Evolutionary conservation across 2,888 invertebrate species (phyloP).

Genomic region (Stratiomys singularior): DNA sequence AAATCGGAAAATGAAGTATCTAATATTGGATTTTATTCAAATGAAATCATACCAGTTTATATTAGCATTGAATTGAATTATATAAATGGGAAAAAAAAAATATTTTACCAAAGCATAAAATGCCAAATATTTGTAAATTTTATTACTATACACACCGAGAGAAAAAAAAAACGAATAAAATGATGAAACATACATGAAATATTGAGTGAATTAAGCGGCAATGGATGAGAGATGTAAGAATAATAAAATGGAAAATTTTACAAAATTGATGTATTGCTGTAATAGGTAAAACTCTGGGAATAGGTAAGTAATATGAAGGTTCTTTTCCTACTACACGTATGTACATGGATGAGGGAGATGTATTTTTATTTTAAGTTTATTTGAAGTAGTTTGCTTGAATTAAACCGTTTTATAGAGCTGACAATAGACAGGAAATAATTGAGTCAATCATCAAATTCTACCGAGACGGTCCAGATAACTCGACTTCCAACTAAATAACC

Average conservation of each 20-base stretch:
- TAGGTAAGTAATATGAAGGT: too few species aligned
- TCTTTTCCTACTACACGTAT: too few species aligned
- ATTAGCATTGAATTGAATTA: conserved; percentile 56
- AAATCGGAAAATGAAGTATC: too few species aligned
- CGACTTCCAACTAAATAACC: too few species aligned
- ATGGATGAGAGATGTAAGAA: conserved; percentile 6
- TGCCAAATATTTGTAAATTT: conserved; percentile 56
- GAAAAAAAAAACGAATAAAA: not conserved
- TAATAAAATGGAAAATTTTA: conserved; percentile 23
- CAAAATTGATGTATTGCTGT: not conserved
- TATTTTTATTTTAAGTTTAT: too few species aligned
- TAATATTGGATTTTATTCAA: not conserved
- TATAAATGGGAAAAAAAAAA: conserved; percentile 59
- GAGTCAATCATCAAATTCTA: too few species aligned
- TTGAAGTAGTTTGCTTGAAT: too few species aligned
- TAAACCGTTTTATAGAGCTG: too few species aligned
- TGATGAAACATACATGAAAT: conserved; percentile 18
- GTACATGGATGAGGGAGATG: too few species aligned
- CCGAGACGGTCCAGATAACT: too few species aligned
- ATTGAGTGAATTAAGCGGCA: conserved; percentile 1
- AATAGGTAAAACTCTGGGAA: too few species aligned
- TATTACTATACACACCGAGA: conserved; percentile 39
- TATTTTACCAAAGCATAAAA: conserved; percentile 57
- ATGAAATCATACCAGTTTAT: conserved; percentile 15
- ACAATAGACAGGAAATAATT: too few species aligned